Conservation (phyloP, 2,888 invertebrate genomes). For the Fragum whitleyi region DNA sequence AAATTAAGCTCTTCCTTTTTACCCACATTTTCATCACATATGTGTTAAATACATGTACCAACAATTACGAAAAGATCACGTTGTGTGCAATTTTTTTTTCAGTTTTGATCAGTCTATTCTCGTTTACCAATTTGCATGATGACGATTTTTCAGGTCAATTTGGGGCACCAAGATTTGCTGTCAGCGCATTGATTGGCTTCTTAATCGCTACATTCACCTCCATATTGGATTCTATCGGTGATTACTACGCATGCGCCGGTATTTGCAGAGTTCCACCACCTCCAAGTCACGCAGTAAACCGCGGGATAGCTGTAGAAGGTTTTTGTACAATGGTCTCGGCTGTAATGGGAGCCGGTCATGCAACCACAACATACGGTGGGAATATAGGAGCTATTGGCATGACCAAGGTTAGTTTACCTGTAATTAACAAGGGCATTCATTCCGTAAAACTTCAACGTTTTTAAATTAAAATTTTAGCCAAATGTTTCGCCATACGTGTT, state of each 20-base stretch:
- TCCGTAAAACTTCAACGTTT: too few relatives aligned
- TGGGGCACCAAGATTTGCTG: constrained; percentile 66
- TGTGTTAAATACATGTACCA: too few relatives aligned
- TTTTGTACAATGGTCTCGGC: constrained; percentile 93
- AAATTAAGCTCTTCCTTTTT: too few relatives aligned
- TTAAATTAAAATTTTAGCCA: background rate
- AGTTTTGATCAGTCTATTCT: too few relatives aligned
- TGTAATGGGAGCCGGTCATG: constrained; percentile 93
- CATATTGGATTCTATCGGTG: constrained; percentile 88
- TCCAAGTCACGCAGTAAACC: constrained; percentile 93
- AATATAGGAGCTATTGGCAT: constrained; percentile 96
- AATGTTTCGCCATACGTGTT: background rate
- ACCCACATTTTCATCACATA: too few relatives aligned
- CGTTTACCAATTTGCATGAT: too few relatives aligned
- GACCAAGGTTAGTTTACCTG: constrained; percentile 88
- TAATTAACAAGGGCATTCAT: too few relatives aligned
- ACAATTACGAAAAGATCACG: too few relatives aligned
- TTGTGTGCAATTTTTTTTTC: too few relatives aligned
- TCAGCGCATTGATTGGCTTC: constrained; percentile 68
- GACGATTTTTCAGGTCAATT: constrained; percentile 73
- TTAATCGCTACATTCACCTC: constrained; percentile 72
- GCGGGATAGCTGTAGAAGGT: constrained; percentile 90
- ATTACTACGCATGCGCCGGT: constrained; percentile 93
- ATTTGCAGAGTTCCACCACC: constrained; percentile 91
- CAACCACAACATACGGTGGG: constrained; percentile 94